Evolutionary conservation across 2,888 invertebrate genomes (phyloP).

Genomic region (Nymphalis c-album): DNA sequence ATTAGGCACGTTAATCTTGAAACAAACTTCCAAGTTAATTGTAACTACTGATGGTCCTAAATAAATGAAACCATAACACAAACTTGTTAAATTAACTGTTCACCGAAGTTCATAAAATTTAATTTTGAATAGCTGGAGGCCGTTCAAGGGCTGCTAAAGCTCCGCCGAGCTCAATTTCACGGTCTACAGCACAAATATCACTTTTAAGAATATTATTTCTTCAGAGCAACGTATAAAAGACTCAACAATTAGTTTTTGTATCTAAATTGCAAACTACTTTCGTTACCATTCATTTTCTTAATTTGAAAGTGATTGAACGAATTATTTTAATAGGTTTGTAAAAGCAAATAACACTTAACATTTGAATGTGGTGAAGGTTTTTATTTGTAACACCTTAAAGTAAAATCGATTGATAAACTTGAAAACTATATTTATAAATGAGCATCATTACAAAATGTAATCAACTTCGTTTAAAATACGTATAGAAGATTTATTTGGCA

Average conservation of each 20-base stretch:
- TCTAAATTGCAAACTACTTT: slow-evolving; percentile 48
- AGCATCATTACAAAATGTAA: too few relatives aligned
- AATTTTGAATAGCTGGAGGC: slow-evolving; percentile 31
- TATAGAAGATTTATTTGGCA: neutral
- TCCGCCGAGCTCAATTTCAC: slow-evolving; percentile 39
- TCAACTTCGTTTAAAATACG: neutral
- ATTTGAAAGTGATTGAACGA: neutral
- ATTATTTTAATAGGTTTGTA: neutral
- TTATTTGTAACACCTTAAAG: too few relatives aligned
- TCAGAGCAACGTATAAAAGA: slow-evolving; percentile 5
- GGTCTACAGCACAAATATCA: slow-evolving; percentile 37
- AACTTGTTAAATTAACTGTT: slow-evolving; percentile 21
- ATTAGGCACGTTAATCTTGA: neutral
- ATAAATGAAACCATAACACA: slow-evolving; percentile 8
- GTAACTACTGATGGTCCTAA: neutral
- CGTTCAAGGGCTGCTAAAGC: slow-evolving; percentile 28
- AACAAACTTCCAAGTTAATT: neutral
- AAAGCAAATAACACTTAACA: neutral
- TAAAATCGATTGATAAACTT: too few relatives aligned
- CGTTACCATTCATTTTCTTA: slow-evolving; percentile 31
- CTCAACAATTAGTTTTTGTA: slow-evolving; percentile 14
- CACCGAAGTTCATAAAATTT: slow-evolving; percentile 28
- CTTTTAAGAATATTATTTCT: slow-evolving; percentile 27
- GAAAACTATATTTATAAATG: too few relatives aligned
- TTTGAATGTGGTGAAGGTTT: too few relatives aligned